Evolutionary conservation across 2,888 invertebrate species (phyloP), one percentile per base, ranked within the genome.

Genomic region (Lamellibrachia columna): DNA sequence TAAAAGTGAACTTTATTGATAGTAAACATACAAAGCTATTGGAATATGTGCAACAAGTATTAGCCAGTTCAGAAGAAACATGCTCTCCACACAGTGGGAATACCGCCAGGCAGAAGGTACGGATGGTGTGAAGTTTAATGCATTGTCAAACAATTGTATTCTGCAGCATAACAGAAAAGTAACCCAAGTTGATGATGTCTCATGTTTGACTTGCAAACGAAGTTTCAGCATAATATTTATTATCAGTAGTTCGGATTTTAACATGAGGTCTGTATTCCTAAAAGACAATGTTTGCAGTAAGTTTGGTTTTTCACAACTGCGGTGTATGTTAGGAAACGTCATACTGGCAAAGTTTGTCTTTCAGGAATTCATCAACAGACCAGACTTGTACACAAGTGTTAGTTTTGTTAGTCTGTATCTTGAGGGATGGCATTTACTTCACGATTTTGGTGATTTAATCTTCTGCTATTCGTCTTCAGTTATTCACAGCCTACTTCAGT

Each of bases 371-470:
- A 15, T 22, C 22, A 22, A 75, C 75, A 75, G 75, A 75, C 15
- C 75, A 75, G 75, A 75, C 22, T 75, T 75, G 75, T 75, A 75
- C 55, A 55, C 9, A 9, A 7, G 55, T 55, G 55, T 8, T 55
- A 8, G 55, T 55, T 55, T 55, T 55, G 55, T 55, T 75, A 15
- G 75, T 75, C 75, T 22, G 22, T 15, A 15, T 75, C 75, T 75
- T 1, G 75, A 3, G 15, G 15, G 22, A 75, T 75, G 22, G 75
- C 75, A 22, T 75, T 6, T 75, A 22, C 75, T 75, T 75, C 75
- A 75, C 75, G 22, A 75, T 75, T 75, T 75, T 75, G 75, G 75
- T 75, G 75, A 75, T 22, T 75, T 75, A 75, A 75, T 75, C 75
- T 75, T 75, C 22, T 75, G 75, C n/a, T n/a, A n/a, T n/a, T n/a